phyloP scores from a whole-genome alignment of 2,888 invertebrate species.

The Drosophila neotestacea region DNA sequence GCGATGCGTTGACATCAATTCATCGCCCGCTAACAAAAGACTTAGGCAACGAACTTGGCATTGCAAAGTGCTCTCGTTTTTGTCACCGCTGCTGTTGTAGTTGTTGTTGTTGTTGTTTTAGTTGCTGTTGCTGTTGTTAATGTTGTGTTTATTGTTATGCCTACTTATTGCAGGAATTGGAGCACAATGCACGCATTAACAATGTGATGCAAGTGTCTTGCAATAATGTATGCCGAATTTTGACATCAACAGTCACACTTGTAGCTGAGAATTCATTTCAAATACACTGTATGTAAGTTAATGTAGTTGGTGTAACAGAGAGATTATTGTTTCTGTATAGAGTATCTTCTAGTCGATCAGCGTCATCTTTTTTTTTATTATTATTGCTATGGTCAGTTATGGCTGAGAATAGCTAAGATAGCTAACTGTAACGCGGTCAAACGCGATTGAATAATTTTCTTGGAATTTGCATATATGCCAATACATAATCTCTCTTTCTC shows the following conservation, averaged over 20 bases:
- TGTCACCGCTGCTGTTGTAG: background rate
- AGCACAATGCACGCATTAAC: constrained; percentile 48
- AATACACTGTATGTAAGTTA: background rate
- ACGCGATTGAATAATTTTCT: constrained; percentile 25
- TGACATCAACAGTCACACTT: constrained; percentile 14
- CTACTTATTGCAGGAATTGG: constrained; percentile 59
- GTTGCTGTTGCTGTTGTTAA: constrained; percentile 2
- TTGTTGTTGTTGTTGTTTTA: constrained; percentile 8
- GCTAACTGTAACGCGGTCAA: constrained; percentile 8
- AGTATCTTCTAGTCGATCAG: background rate
- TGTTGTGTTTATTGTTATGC: constrained; percentile 22
- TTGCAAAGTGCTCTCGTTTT: constrained; percentile 37
- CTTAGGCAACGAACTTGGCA: constrained; percentile 69
- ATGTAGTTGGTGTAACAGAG: too few relatives aligned
- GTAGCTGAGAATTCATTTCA: constrained; percentile 10
- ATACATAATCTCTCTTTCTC: constrained; percentile 24
- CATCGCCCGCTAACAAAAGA: constrained; percentile 46
- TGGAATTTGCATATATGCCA: constrained; percentile 56
- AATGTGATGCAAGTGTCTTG: constrained; percentile 32
- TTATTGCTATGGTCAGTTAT: background rate
- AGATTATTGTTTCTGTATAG: background rate
- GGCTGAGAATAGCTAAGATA: background rate
- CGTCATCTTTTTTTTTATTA: background rate
- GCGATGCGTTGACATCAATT: constrained; percentile 53
- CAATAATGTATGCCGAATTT: constrained; percentile 27